phyloP scores from a whole-genome alignment of 2,797 vertebrate genomes.

The Megaceryle alcyon region DNA sequence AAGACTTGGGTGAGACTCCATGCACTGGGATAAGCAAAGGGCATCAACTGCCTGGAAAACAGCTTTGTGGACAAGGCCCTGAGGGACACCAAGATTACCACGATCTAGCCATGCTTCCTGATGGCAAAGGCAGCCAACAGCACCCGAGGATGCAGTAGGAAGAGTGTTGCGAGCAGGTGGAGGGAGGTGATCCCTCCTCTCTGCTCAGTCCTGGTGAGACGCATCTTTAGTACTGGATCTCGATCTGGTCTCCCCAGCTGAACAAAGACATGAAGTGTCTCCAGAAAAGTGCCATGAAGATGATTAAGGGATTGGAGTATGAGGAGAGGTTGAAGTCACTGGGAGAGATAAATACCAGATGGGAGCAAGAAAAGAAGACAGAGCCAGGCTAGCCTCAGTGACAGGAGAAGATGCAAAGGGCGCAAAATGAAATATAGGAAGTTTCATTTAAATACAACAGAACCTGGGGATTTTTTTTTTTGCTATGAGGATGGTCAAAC shows the following conservation, averaged over 20 bases:
- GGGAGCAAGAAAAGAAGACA: background rate
- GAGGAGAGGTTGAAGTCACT: background rate
- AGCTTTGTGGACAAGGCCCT: background rate
- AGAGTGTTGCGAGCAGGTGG: background rate
- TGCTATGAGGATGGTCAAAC: background rate
- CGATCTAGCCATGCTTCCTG: background rate
- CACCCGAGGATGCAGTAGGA: background rate
- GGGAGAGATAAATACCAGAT: background rate
- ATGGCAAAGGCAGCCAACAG: background rate
- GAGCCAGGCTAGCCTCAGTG: background rate
- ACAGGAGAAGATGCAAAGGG: background rate
- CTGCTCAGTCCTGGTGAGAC: background rate
- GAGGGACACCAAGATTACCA: background rate
- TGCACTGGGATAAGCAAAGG: background rate
- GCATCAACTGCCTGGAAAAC: background rate
- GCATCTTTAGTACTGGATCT: background rate
- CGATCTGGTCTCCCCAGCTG: background rate
- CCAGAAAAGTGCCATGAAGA: background rate
- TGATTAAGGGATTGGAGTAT: background rate
- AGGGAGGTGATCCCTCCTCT: background rate
- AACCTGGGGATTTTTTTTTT: background rate
- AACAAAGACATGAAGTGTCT: background rate
- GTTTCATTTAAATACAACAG: background rate
- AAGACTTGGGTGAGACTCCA: background rate
- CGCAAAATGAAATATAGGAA: background rate